Evolutionary conservation across 2,888 invertebrate species (phyloP), one percentile per base, ranked within the genome.

Genomic region (Trissoscelio sp.): DNA sequence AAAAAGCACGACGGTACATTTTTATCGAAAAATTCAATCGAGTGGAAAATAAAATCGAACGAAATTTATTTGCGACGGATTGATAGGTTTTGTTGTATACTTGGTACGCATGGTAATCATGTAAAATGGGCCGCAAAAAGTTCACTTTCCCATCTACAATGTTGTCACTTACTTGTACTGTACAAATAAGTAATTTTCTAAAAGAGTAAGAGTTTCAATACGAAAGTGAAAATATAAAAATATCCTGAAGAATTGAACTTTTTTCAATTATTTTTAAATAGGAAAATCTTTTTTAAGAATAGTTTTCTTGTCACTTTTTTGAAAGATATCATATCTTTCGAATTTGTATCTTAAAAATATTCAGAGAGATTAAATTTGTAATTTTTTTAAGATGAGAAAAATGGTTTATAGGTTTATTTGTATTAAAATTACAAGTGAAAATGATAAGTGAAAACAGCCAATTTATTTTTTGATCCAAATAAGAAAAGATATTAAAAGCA

Each of bases 171-270:
- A 51, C 37, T 51, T 37, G 31, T 3, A 42, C 34, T n/a, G 37
- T 22, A 18, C 24, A 64, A 64, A 51, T 51, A 34, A 64, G 37
- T 51, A 12, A 58, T 42, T 58, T 58, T 58, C 58, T 64, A 20
- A 48, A 51, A 51, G 22, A 34, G 37, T 20, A 24, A 64, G 51
- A 58, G 58, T 57, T n/a, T 37, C 2, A 48, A 31, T 9, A 4
- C 12, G 46, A 34, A 46, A 64, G 64, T 51, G 51, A 51, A 37
- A 64, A 22, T 14, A 24, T 5, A 11, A 9, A 12, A n/a, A 44
- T 64, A 37, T 51, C 11, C 14, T 22, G 37, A 51, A 34, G 12
- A 31, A 51, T 5, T 22, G 1, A 31, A 11, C 3, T 28, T 28
- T 3, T 28, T 28, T 31, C 31, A 31, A 31, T 31, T 31, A 5